phyloP scores from a whole-genome alignment of 1,140 invertebrate genomes.

The Rhagoletis pomonella region DNA sequence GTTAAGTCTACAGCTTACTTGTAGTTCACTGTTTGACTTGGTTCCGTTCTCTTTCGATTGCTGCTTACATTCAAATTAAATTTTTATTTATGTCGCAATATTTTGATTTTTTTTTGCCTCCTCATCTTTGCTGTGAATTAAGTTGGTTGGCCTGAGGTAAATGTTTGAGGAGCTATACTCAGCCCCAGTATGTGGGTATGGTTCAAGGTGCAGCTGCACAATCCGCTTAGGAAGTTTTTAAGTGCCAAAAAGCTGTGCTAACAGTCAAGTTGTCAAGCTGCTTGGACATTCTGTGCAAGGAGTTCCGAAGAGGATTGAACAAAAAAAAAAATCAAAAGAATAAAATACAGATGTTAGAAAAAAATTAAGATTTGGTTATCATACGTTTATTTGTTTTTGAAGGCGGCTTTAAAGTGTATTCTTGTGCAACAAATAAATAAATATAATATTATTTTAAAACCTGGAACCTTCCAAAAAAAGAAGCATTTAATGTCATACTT shows the following conservation, averaged over 20 bases:
- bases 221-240: constrained; percentile 45
- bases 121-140: constrained; percentile 16
- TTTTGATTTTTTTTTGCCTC: constrained; percentile 37
- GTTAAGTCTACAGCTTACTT: neutral
- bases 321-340: neutral
- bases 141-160: neutral
- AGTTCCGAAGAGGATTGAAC: neutral
- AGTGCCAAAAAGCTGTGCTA: constrained; percentile 32
- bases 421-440: too few species aligned
- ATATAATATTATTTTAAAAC: too few species aligned
- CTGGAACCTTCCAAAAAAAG: too few species aligned
- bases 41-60: neutral
- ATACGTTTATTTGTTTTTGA: neutral
- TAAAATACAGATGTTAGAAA: neutral
- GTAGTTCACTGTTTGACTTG: neutral
- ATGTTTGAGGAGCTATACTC: neutral
- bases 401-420: too few species aligned
- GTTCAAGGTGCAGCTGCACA: constrained; percentile 11
- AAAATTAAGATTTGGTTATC: neutral
- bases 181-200: neutral
- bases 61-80: constrained; percentile 28
- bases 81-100: constrained; percentile 50
- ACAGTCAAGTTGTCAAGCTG: constrained; percentile 35
- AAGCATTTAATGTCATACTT: too few species aligned
- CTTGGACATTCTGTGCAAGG: neutral